Evolutionary conservation across 2,888 invertebrate genomes (phyloP), one percentile per base, ranked within the genome.

Genomic region (Eupithecia subfuscata): DNA sequence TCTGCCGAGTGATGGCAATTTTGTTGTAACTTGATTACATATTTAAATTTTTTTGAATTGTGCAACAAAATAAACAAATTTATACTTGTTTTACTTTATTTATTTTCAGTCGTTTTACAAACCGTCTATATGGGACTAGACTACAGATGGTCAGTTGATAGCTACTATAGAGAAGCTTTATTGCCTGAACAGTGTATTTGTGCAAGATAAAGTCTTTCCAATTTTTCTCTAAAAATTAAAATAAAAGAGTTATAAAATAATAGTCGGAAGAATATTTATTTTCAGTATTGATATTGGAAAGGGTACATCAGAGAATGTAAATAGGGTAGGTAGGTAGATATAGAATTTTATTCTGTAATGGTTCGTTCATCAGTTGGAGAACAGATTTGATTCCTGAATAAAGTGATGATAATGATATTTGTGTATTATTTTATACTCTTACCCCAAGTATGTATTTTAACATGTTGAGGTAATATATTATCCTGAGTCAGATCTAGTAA

Each of bases 361-460:
- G 75, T 78, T 77, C 72, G 45, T 87, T 89, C 70, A 63, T 70
- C 45, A 74, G 70, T 79, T 76, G 30, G 63, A 72, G 71, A 76
- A 87, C 89, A 92, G 86, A 93, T 91, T 93, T 89, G 90, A 93
- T 91, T 92, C 91, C 92, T 81, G 83, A 93, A 92, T 93, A 93
- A 94, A 92, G 87, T 84, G 84, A 90, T 84, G 80, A 88, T 84
- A 82, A 85, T 79, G 82, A 75, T 77, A 73, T 25, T 63, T 56
- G 70, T 79, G 72, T 82, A 82, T 87, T 79, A 83, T 86, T 85
- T 79, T 45, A 16, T 48, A 56, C 11, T 56, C 11, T 16, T 3
- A 56, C 22, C n/a, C 56, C 22, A 56, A 56, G 56, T 52, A 18
- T 11, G 12, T 37, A n/a, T n/a, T 34, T 2, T 18, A 7, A 48